Conservation (phyloP, 1,140 invertebrate species). For the Leptoteleia sp. region DNA sequence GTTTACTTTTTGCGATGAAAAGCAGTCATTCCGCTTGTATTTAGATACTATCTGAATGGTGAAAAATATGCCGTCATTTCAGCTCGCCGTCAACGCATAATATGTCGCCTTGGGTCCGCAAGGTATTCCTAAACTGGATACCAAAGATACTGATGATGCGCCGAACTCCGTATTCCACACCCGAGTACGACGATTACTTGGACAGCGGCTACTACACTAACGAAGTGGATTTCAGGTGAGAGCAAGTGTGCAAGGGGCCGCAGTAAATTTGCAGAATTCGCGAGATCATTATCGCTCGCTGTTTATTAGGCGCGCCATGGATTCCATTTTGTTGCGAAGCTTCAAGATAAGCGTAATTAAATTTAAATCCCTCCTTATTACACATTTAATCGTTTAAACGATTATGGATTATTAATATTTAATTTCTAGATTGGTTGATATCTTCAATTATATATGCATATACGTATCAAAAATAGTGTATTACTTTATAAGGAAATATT, state of each 20-base stretch:
- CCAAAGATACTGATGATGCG: slow-evolving; percentile 94
- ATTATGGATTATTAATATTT: too few species aligned
- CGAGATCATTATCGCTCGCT: slow-evolving; percentile 13
- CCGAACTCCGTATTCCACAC: slow-evolving; percentile 90
- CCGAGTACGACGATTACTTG: slow-evolving; percentile 90
- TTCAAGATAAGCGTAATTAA: slow-evolving; percentile 41
- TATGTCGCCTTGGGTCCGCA: slow-evolving; percentile 94
- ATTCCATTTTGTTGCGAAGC: slow-evolving; percentile 21
- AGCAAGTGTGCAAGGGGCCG: slow-evolving; percentile 1
- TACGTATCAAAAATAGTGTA: too few species aligned
- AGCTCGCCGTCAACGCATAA: slow-evolving; percentile 98
- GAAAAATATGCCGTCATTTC: slow-evolving; percentile 52
- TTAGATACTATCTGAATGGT: slow-evolving; percentile 20
- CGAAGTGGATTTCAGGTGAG: slow-evolving; percentile 89
- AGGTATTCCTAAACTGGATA: slow-evolving; percentile 94
- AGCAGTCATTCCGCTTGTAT: slow-evolving; percentile 20
- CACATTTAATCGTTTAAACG: slow-evolving; percentile 13
- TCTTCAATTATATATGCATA: too few species aligned
- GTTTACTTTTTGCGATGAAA: slow-evolving; percentile 14
- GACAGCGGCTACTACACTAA: slow-evolving; percentile 89
- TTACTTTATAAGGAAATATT: too few species aligned
- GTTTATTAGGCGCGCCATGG: slow-evolving; percentile 22
- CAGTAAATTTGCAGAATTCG: slow-evolving; percentile 12
- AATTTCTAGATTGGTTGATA: too few species aligned
- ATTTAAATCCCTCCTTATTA: slow-evolving; percentile 20